Evolutionary conservation across 2,113 vertebrate genomes (phyloP).

Genomic region (Rhegmatorhina hoffmannsi): DNA sequence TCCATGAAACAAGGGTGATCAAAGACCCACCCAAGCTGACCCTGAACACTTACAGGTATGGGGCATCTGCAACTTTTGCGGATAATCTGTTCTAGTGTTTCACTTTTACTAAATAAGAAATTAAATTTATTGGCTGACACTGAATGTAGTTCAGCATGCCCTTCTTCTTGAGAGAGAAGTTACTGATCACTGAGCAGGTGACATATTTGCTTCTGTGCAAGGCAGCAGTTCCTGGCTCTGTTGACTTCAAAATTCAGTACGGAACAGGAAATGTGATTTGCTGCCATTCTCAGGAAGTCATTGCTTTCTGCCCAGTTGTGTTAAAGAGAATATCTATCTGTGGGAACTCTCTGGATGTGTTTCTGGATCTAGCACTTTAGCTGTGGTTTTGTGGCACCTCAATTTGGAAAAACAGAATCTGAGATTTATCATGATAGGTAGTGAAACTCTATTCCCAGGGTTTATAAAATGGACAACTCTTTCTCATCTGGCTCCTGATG

Average conservation of each 20-base stretch:
- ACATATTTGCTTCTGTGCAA: background rate
- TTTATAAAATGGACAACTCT: background rate
- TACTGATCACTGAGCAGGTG: background rate
- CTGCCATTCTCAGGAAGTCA: accelerated
- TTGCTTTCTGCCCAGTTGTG: background rate
- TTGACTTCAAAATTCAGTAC: background rate
- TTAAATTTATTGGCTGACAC: background rate
- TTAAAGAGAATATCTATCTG: background rate
- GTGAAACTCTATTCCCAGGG: background rate
- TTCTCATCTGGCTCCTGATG: background rate
- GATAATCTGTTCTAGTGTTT: background rate
- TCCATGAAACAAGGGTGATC: background rate
- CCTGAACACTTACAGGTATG: background rate
- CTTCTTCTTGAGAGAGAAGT: background rate
- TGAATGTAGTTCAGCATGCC: background rate
- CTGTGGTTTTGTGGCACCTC: background rate
- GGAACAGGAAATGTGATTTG: background rate
- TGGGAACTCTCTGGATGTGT: background rate
- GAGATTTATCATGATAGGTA: background rate
- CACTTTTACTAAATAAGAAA: background rate
- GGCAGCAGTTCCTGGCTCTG: background rate
- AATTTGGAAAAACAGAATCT: background rate
- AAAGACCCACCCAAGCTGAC: accelerated
- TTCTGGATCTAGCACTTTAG: background rate
- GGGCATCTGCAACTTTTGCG: background rate